Conservation (phyloP, 2,113 vertebrate genomes). For the Maccullochella peelii region DNA sequence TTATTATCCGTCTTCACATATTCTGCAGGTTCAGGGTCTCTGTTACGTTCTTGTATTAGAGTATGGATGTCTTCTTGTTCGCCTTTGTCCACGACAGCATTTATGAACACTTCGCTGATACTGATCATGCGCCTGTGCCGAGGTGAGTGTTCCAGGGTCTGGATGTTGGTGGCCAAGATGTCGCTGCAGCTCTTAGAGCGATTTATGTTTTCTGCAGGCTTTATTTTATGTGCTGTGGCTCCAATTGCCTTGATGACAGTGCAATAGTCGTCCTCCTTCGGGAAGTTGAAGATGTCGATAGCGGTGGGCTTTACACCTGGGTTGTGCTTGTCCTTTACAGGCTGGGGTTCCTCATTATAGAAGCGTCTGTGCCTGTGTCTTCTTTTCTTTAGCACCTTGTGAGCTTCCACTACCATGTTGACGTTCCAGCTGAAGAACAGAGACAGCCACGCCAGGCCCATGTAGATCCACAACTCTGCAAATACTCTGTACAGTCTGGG, state of each 20-base stretch:
- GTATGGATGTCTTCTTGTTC: conserved; percentile 35
- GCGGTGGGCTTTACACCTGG: conserved; percentile 68
- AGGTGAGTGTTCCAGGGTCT: conserved; percentile 77
- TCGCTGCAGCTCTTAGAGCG: conserved; percentile 86
- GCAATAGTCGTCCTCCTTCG: conserved; percentile 92
- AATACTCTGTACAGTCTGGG: conserved; percentile 91
- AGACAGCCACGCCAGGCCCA: conserved; percentile 97
- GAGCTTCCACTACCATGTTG: conserved; percentile 97
- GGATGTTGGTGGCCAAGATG: conserved; percentile 72
- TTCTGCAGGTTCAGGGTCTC: conserved; percentile 63
- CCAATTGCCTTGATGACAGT: conserved; percentile 94
- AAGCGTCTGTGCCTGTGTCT: conserved; percentile 87
- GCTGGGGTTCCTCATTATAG: conserved; percentile 78
- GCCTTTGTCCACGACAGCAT: background rate
- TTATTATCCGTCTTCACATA: conserved; percentile 61
- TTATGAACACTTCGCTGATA: conserved; percentile 85
- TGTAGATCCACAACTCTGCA: conserved; percentile 96
- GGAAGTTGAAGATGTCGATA: conserved; percentile 94
- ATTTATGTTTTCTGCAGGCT: conserved; percentile 68
- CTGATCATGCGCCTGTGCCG: conserved; percentile 74
- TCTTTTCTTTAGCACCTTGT: conserved; percentile 95
- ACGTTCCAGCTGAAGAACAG: conserved; percentile 99
- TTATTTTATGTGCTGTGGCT: conserved; percentile 64
- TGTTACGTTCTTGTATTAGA: conserved; percentile 53
- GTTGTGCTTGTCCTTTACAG: conserved; percentile 28